Evolutionary conservation across 1,140 invertebrate genomes (phyloP).

Genomic region (Drosophila dunni): DNA sequence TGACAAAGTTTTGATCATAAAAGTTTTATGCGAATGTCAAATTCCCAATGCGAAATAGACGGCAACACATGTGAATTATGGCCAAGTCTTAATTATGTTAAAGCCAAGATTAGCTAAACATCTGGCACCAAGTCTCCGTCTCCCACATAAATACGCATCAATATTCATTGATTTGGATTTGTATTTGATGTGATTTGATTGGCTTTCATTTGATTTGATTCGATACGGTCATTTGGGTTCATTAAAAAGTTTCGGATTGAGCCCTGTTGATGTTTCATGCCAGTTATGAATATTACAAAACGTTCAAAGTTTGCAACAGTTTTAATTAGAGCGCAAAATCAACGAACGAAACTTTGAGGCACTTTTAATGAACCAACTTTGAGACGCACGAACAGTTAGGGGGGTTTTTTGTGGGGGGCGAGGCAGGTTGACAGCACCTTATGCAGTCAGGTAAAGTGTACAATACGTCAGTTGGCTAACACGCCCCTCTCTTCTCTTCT

Average conservation of each 20-base stretch:
- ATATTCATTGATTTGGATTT: slow-evolving; percentile 50
- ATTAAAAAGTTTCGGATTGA: slow-evolving; percentile 70
- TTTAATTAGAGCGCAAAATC: slow-evolving; percentile 79
- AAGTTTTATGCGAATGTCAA: slow-evolving; percentile 50
- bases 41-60: neutral
- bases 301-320: slow-evolving; percentile 64
- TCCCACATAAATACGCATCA: neutral
- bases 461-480: slow-evolving; percentile 16
- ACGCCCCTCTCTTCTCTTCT: slow-evolving; percentile 21
- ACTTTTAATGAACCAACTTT: slow-evolving; percentile 78
- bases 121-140: neutral
- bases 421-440: slow-evolving; percentile 5
- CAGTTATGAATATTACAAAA: slow-evolving; percentile 72
- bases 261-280: slow-evolving; percentile 65
- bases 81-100: slow-evolving; percentile 64
- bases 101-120: slow-evolving; percentile 44
- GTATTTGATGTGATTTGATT: neutral
- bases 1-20: slow-evolving; percentile 63
- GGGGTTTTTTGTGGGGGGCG: no score
- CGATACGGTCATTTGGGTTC: slow-evolving; percentile 69
- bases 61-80: slow-evolving; percentile 59
- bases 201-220: slow-evolving; percentile 7
- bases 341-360: slow-evolving; percentile 72
- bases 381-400: neutral
- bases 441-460: slow-evolving; percentile 28